Evolutionary conservation across 2,888 invertebrate genomes (phyloP).

Genomic region (Oligia fasciuncula): DNA sequence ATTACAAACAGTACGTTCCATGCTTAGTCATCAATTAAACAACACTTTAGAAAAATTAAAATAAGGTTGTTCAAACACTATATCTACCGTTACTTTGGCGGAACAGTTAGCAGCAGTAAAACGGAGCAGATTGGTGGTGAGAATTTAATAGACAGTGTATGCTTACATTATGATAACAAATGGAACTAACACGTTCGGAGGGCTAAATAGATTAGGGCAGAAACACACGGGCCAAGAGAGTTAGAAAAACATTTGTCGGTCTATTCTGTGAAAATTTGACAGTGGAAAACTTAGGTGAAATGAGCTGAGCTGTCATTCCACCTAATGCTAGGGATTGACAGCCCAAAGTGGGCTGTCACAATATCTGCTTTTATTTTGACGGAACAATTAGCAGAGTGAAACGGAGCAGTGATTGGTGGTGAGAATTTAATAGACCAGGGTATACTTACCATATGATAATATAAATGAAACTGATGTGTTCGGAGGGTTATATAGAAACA

Average conservation of each 20-base stretch:
- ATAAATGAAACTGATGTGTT: constrained; percentile 54
- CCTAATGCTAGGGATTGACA: not conserved
- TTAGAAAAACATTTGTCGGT: not conserved
- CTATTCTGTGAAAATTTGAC: not conserved
- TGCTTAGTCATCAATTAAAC: constrained; percentile 51
- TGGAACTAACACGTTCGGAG: constrained; percentile 40
- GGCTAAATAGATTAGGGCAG: constrained; percentile 38
- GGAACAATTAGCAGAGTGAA: constrained; percentile 19
- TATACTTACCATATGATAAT: constrained; percentile 52
- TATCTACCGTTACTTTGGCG: constrained; percentile 9
- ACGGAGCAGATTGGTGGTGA: constrained; percentile 59
- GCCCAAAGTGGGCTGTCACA: constrained; percentile 15
- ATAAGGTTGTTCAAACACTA: constrained; percentile 53
- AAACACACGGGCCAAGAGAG: constrained; percentile 28
- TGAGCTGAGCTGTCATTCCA: not conserved
- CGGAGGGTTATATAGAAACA: constrained; percentile 42
- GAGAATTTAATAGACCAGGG: constrained; percentile 44
- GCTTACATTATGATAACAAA: constrained; percentile 58
- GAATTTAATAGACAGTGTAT: constrained; percentile 50
- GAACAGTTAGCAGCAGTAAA: constrained; percentile 24
- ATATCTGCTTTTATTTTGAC: constrained; percentile 8
- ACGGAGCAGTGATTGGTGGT: constrained; percentile 59
- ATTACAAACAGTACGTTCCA: constrained; percentile 22
- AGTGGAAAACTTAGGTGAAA: not conserved
- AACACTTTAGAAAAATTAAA: constrained; percentile 26